These are phyloP conservation scores for Crepidodera aurea DNA, from an alignment of 2,888 invertebrate species.

Conservation along the genomic window DNA sequence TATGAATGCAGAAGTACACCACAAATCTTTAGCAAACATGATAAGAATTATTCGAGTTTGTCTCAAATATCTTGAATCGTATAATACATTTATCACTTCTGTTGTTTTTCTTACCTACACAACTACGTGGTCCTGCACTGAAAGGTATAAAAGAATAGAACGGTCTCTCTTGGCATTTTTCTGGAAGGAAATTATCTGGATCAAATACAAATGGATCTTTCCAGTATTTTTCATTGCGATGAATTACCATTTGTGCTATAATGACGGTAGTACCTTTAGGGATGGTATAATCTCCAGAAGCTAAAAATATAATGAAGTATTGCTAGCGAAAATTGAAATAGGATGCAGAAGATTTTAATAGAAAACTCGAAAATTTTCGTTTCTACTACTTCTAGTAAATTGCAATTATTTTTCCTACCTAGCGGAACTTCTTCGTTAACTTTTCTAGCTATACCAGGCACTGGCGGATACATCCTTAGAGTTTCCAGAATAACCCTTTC, in stretches of 20 bases:
- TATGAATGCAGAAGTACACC: too few species aligned
- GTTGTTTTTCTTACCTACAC: conserved; percentile 70
- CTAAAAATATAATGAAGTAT: conserved; percentile 54
- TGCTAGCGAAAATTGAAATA: too few species aligned
- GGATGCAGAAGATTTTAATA: too few species aligned
- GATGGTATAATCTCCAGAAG: conserved; percentile 70
- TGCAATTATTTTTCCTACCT: conserved; percentile 60
- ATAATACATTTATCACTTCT: too few species aligned
- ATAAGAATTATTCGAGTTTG: too few species aligned
- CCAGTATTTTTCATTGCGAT: conserved; percentile 76
- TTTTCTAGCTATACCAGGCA: conserved; percentile 79
- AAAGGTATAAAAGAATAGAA: conserved; percentile 84
- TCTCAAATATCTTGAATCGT: too few species aligned
- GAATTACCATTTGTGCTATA: conserved; percentile 73
- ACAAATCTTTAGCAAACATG: too few species aligned
- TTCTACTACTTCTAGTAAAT: too few species aligned
- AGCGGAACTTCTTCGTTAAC: conserved; percentile 76
- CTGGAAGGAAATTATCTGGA: conserved; percentile 87
- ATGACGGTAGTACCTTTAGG: conserved; percentile 76
- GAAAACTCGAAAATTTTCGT: too few species aligned
- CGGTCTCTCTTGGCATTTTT: conserved; percentile 78
- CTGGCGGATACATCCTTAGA: conserved; percentile 80
- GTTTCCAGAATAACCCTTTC: conserved; percentile 85
- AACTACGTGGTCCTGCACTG: conserved; percentile 83
- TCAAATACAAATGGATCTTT: conserved; percentile 80